Conservation (phyloP, 2,113 vertebrate genomes). For the Enhydra lutris region DNA sequence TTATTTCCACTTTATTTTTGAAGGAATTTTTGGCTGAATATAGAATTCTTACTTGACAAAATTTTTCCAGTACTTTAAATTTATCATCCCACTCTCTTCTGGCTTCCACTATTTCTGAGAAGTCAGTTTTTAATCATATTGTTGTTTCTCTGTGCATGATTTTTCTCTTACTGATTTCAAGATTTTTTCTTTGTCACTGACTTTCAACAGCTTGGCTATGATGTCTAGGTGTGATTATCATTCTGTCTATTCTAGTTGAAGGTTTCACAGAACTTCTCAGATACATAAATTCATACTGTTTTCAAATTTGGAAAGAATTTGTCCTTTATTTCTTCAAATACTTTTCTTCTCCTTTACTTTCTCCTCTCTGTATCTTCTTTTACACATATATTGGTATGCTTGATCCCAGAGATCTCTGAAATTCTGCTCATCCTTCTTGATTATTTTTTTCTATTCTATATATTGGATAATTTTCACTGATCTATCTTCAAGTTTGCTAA, state of each 20-base stretch:
- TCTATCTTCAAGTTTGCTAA: not conserved
- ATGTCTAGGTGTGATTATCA: not conserved
- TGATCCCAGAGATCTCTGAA: not conserved
- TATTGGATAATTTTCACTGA: not conserved
- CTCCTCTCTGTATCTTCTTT: not conserved
- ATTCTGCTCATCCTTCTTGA: not conserved
- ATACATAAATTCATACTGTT: not conserved
- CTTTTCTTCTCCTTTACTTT: not conserved
- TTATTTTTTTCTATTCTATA: not conserved
- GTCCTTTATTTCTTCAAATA: not conserved
- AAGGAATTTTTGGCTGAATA: not conserved
- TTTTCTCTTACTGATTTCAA: slow-evolving; percentile 10
- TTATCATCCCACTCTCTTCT: not conserved
- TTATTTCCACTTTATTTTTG: not conserved
- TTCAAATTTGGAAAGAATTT: not conserved
- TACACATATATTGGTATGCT: not conserved
- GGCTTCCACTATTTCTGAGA: not conserved
- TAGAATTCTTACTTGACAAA: not conserved
- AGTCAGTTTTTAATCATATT: not conserved
- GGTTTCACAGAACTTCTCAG: not conserved
- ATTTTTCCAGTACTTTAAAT: not conserved
- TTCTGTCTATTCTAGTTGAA: not conserved
- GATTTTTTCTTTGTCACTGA: not conserved
- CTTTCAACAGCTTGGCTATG: not conserved
- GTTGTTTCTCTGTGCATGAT: not conserved